phyloP scores from a whole-genome alignment of 2,113 vertebrate genomes.

The Chlorodrepanis virens region DNA sequence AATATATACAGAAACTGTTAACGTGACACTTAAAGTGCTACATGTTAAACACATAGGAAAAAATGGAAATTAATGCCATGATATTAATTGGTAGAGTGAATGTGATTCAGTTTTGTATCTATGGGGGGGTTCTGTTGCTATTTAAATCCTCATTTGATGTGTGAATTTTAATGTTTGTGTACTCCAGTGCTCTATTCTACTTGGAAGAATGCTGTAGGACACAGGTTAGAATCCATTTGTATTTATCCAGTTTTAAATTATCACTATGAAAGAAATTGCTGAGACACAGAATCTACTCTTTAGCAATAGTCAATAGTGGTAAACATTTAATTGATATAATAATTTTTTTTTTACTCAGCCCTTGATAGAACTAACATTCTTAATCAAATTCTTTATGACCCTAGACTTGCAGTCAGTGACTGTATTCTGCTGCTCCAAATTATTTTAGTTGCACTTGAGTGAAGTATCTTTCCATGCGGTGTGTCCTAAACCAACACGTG shows the following conservation, averaged over 20 bases:
- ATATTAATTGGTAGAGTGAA: neutral
- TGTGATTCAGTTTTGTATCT: neutral
- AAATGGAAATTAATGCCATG: neutral
- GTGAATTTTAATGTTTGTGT: neutral
- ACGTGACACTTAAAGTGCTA: neutral
- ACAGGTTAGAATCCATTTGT: neutral
- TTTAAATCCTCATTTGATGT: neutral
- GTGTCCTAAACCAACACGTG: neutral
- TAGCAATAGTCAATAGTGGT: neutral
- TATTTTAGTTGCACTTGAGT: neutral
- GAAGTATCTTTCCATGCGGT: neutral
- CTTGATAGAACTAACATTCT: neutral
- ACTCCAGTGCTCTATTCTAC: neutral
- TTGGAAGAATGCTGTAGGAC: neutral
- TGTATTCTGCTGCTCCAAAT: neutral
- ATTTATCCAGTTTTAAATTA: neutral
- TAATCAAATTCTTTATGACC: neutral
- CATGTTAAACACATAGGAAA: neutral
- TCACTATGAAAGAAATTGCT: neutral
- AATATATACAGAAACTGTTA: neutral
- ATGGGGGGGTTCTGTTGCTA: neutral
- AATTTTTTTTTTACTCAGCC: neutral
- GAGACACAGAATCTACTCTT: neutral
- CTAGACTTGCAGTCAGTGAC: neutral
- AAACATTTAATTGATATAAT: neutral